Evolutionary conservation across 2,888 invertebrate species (phyloP).

Genomic region (Drosophila sordidapex): DNA sequence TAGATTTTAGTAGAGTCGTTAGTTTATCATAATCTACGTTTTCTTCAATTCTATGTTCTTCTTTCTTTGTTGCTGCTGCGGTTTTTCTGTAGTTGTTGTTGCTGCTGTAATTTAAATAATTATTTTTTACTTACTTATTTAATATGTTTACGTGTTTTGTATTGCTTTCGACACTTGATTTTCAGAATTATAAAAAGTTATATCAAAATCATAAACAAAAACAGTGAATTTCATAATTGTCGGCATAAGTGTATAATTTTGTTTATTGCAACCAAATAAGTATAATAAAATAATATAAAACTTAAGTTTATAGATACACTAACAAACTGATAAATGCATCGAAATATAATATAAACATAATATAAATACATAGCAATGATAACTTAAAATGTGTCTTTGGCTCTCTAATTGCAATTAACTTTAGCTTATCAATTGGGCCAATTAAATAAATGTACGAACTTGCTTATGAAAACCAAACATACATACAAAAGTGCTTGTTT

Average conservation of each 20-base stretch:
- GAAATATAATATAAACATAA: slow-evolving; percentile 16
- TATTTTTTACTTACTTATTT: slow-evolving; percentile 28
- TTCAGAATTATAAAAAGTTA: slow-evolving; percentile 2
- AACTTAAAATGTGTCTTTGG: slow-evolving; percentile 64
- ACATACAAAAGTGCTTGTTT: background rate
- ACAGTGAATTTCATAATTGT: slow-evolving; percentile 2
- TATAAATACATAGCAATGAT: slow-evolving; percentile 22
- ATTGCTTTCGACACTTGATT: slow-evolving; percentile 65
- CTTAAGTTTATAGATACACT: slow-evolving; percentile 24
- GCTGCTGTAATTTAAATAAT: slow-evolving; percentile 19
- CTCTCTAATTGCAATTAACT: slow-evolving; percentile 49
- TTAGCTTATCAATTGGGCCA: slow-evolving; percentile 31
- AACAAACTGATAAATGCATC: slow-evolving; percentile 38
- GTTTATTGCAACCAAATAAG: slow-evolving; percentile 34
- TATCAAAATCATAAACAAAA: slow-evolving; percentile 7
- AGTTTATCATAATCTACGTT: slow-evolving; percentile 36
- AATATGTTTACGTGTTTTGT: slow-evolving; percentile 53
- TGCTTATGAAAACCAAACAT: background rate
- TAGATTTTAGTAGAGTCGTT: slow-evolving; percentile 52
- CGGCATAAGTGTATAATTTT: slow-evolving; percentile 9
- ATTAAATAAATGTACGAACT: slow-evolving; percentile 4
- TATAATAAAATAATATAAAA: slow-evolving; percentile 38
- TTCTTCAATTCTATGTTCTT: slow-evolving; percentile 15
- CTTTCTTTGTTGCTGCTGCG: slow-evolving; percentile 6
- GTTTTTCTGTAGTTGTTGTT: slow-evolving; percentile 6